A percentile compares a stretch with the other conserved stretches of the same genome.
Conservation (phyloP, 2,113 vertebrate genomes). For the Lepus americanus region DNA sequence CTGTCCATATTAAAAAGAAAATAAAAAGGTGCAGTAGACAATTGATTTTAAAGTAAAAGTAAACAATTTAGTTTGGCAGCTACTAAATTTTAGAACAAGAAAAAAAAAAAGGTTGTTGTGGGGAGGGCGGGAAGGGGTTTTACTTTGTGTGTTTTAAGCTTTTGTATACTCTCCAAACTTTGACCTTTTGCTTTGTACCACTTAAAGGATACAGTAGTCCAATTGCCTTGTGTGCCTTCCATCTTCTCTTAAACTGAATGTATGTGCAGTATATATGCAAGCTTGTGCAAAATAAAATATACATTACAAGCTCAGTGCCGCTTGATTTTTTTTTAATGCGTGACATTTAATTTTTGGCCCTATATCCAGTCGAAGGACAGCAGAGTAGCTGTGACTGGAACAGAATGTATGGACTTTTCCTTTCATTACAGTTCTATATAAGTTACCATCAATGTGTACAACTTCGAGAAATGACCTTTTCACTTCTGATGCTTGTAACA, state of each 20-base stretch:
- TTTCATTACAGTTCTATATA: slow-evolving; percentile 69
- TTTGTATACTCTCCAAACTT: slow-evolving; percentile 94
- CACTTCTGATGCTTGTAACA: background rate
- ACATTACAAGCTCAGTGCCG: slow-evolving; percentile 93
- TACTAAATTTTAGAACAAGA: slow-evolving; percentile 91
- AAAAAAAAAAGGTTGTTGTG: slow-evolving; percentile 83
- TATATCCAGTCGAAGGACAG: background rate
- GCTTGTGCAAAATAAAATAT: slow-evolving; percentile 99
- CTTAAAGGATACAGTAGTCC: slow-evolving; percentile 96
- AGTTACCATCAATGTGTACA: background rate
- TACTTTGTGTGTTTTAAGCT: slow-evolving; percentile 94
- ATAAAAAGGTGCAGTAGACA: slow-evolving; percentile 92
- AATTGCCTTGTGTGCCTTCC: slow-evolving; percentile 98
- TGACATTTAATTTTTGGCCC: background rate
- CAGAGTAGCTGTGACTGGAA: background rate
- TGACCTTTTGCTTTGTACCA: slow-evolving; percentile 96
- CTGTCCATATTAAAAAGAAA: slow-evolving; percentile 89
- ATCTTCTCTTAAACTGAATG: slow-evolving; percentile 99
- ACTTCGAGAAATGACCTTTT: slow-evolving; percentile 2
- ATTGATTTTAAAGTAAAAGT: slow-evolving; percentile 90
- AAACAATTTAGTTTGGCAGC: slow-evolving; percentile 93
- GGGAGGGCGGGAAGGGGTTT: slow-evolving; percentile 85
- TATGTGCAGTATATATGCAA: slow-evolving; percentile 99
- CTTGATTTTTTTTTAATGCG: slow-evolving; percentile 84
- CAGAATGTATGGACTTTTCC: slow-evolving; percentile 14